Evolutionary conservation across 1,140 invertebrate species (phyloP).

Genomic region (Drosophila subobscura): DNA sequence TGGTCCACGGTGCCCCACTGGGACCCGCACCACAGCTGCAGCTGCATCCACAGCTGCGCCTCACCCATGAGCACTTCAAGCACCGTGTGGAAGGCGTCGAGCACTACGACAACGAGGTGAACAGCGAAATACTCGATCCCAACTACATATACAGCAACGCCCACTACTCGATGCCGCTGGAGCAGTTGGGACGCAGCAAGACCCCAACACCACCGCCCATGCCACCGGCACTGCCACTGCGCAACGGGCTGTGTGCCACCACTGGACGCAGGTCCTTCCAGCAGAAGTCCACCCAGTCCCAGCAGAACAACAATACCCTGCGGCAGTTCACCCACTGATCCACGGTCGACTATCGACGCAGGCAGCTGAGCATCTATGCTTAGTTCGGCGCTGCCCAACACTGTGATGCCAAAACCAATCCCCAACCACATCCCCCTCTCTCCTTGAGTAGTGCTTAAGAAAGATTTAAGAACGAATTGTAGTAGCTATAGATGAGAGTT

Average conservation of each 20-base stretch:
- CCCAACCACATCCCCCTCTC: slow-evolving; percentile 4
- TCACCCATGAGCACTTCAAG: slow-evolving; percentile 74
- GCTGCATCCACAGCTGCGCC: slow-evolving; percentile 50
- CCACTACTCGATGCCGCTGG: slow-evolving; percentile 78
- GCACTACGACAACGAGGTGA: slow-evolving; percentile 52
- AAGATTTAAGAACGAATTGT: slow-evolving; percentile 32
- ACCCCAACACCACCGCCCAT: slow-evolving; percentile 78
- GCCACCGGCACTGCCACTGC: slow-evolving; percentile 77
- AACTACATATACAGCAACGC: slow-evolving; percentile 82
- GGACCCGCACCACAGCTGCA: slow-evolving; percentile 30
- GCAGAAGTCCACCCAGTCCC: slow-evolving; percentile 50
- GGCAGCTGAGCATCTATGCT: slow-evolving; percentile 73
- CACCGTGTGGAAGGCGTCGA: slow-evolving; percentile 38
- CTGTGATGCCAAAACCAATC: slow-evolving; percentile 68
- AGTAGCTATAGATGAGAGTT: slow-evolving; percentile 33
- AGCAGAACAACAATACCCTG: slow-evolving; percentile 53
- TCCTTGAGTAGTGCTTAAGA: slow-evolving; percentile 6
- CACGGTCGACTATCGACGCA: slow-evolving; percentile 64
- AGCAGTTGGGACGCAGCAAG: slow-evolving; percentile 70
- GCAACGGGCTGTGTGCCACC: slow-evolving; percentile 72
- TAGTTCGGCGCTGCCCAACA: slow-evolving; percentile 47
- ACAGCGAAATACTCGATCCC: slow-evolving; percentile 68
- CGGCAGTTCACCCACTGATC: slow-evolving; percentile 75
- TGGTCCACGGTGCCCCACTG: slow-evolving; percentile 59
- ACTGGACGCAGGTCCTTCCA: slow-evolving; percentile 75